A percentile compares a stretch with the other conserved stretches of the same genome.
phyloP scores from a whole-genome alignment of 2,113 vertebrate species.

The Urocynchramus pylzowi region DNA sequence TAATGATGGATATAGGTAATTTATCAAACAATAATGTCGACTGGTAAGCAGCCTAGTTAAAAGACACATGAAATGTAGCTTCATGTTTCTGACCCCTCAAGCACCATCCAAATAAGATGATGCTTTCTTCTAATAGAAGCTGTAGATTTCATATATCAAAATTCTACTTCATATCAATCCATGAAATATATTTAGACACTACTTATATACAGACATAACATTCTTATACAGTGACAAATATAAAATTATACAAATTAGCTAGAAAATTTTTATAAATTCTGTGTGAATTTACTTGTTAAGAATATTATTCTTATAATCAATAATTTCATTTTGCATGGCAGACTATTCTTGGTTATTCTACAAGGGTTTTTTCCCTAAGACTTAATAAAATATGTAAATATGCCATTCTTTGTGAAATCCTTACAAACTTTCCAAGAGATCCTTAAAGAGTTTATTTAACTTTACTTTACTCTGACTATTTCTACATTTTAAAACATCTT shows the following conservation, averaged over 20 bases:
- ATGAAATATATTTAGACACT: background rate
- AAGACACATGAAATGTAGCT: conserved; percentile 36
- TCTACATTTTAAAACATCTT: background rate
- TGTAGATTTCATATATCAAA: background rate
- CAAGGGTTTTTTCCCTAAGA: background rate
- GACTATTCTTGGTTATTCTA: background rate
- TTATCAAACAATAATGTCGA: background rate
- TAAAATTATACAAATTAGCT: background rate
- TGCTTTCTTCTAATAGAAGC: background rate
- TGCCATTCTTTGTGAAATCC: background rate
- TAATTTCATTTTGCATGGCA: background rate
- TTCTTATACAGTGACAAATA: background rate
- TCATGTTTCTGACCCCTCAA: background rate
- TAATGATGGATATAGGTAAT: conserved; percentile 25
- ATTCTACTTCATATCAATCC: background rate
- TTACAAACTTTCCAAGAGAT: background rate
- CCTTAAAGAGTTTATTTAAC: background rate
- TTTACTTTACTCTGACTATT: background rate
- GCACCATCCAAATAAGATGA: background rate
- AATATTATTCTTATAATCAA: background rate
- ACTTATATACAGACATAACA: background rate
- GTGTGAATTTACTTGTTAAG: too few relatives aligned
- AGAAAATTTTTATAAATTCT: background rate
- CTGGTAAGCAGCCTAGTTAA: conserved; percentile 25
- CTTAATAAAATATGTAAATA: background rate